These are phyloP conservation scores for Dendrolimus pini DNA, from an alignment of 2,888 invertebrate species.

Conservation along the genomic window DNA sequence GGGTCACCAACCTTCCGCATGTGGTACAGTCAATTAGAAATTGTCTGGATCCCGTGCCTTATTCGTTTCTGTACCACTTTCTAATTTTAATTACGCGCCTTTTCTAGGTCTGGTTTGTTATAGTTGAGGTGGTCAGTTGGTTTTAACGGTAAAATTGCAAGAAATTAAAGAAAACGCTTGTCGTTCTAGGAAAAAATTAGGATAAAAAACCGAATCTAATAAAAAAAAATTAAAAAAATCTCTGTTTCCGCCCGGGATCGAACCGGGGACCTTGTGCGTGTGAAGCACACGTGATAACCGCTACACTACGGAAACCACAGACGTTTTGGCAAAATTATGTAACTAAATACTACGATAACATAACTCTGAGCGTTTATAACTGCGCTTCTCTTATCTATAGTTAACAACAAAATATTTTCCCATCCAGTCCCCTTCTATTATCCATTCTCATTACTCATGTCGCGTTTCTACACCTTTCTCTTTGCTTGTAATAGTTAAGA, in stretches of 20 bases:
- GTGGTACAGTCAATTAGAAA: conserved; percentile 47
- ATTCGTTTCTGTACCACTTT: conserved; percentile 53
- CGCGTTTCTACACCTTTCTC: too few species aligned
- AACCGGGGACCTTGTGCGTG: conserved; percentile 86
- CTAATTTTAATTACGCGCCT: conserved; percentile 59
- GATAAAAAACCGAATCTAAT: neutral
- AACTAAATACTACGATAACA: too few species aligned
- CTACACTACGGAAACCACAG: conserved; percentile 83
- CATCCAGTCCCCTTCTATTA: too few species aligned
- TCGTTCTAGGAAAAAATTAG: neutral
- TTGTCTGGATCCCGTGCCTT: conserved; percentile 43
- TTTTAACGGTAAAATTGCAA: neutral
- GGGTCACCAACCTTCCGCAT: conserved; percentile 35
- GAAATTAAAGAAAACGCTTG: neutral
- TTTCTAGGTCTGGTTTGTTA: conserved; percentile 42
- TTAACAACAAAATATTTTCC: too few species aligned
- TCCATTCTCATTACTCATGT: too few species aligned
- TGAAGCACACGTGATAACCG: conserved; percentile 89
- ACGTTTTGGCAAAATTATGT: neutral
- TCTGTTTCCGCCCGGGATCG: conserved; percentile 82
- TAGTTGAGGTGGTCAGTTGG: neutral
- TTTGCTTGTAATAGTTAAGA: too few species aligned
- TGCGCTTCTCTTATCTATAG: too few species aligned
- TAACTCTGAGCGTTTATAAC: too few species aligned
- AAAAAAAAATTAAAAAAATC: conserved; percentile 3